Conservation (phyloP, 2,888 invertebrate genomes). For the Meiosimyza platycephala region DNA sequence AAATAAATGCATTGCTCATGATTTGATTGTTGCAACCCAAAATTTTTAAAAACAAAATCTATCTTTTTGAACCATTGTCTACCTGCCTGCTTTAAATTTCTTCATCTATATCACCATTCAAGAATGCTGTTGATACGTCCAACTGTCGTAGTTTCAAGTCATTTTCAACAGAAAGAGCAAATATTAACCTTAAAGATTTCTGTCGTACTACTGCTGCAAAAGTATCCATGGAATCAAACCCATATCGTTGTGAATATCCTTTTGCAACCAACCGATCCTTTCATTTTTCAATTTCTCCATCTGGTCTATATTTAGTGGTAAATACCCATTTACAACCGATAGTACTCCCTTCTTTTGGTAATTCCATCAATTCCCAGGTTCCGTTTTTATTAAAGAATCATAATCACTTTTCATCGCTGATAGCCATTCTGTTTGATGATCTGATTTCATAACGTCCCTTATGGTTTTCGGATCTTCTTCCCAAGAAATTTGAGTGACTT, state of each 20-base stretch:
- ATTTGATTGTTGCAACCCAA: too few species aligned
- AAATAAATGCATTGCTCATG: too few species aligned
- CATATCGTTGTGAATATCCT: constrained; percentile 11
- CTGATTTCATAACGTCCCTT: background rate
- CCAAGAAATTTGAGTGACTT: too few species aligned
- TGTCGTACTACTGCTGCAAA: constrained; percentile 25
- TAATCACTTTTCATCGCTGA: background rate
- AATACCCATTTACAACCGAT: constrained; percentile 26
- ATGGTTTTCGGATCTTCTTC: too few species aligned
- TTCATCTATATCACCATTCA: constrained; percentile 25
- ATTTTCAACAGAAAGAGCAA: constrained; percentile 32
- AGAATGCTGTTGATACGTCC: constrained; percentile 33
- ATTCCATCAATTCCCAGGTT: constrained; percentile 2
- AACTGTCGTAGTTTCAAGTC: constrained; percentile 31
- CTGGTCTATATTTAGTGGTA: constrained; percentile 30
- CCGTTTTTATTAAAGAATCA: constrained; percentile 38
- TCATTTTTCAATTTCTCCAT: constrained; percentile 3
- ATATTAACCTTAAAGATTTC: constrained; percentile 21
- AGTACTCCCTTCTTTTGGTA: background rate
- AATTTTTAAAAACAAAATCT: too few species aligned
- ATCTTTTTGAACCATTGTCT: too few species aligned
- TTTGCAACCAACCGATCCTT: constrained; percentile 33
- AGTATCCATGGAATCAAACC: background rate
- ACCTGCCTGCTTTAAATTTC: background rate
- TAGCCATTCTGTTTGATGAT: background rate